Evolutionary conservation across 2,113 vertebrate genomes (phyloP).

Genomic region (Melanerpes formicivorus): DNA sequence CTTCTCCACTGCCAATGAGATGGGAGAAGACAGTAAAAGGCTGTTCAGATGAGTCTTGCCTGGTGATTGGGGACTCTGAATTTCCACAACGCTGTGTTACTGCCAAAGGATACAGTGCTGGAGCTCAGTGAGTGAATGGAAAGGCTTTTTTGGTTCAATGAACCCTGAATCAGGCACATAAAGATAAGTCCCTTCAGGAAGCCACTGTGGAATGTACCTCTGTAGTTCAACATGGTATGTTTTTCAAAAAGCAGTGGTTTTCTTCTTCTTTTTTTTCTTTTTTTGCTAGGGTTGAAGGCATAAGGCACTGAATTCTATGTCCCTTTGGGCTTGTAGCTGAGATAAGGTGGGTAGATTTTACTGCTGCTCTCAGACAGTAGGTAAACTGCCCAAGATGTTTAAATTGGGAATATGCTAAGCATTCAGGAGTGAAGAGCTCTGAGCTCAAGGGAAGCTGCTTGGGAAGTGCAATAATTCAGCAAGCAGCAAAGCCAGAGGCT

Average conservation of each 20-base stretch:
- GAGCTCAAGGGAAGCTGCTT: background rate
- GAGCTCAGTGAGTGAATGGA: background rate
- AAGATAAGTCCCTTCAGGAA: conserved; percentile 12
- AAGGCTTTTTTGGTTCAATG: conserved; percentile 13
- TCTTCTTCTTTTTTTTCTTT: background rate
- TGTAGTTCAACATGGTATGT: background rate
- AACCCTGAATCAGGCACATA: background rate
- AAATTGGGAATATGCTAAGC: conserved; percentile 21
- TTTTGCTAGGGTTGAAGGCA: background rate
- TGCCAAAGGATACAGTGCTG: background rate
- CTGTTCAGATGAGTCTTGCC: background rate
- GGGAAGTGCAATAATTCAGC: background rate
- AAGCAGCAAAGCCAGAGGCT: background rate
- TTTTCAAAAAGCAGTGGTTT: background rate
- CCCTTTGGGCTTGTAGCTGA: conserved; percentile 45
- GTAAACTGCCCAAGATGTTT: conserved; percentile 37
- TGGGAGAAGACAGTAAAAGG: background rate
- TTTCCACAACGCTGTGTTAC: background rate
- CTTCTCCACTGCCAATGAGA: rapidly evolving
- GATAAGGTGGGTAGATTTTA: conserved; percentile 37
- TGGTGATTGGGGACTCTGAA: background rate
- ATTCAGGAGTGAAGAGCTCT: background rate
- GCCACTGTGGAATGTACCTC: background rate
- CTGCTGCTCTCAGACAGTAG: conserved; percentile 3
- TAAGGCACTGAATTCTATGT: background rate